Evolutionary conservation across 2,888 invertebrate species (phyloP).

Genomic region (Amblyjoppa fuscipennis): DNA sequence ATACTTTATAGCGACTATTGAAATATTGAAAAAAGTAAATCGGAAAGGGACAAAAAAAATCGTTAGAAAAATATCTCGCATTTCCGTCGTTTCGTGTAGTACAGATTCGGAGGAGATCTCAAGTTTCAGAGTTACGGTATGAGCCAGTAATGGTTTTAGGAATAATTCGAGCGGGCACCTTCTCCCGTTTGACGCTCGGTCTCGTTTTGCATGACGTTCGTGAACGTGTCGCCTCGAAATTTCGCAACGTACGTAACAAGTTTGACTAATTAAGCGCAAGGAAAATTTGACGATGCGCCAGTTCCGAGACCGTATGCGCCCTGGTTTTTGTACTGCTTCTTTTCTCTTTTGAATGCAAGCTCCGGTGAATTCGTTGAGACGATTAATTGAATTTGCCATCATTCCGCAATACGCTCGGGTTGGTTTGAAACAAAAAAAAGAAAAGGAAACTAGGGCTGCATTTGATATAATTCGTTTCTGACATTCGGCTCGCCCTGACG

Average conservation of each 20-base stretch:
- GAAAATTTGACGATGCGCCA: constrained; percentile 1
- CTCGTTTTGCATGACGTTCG: too few relatives aligned
- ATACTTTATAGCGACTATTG: too few relatives aligned
- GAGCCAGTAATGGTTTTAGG: too few relatives aligned
- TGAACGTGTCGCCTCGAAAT: not conserved
- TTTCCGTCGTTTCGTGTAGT: too few relatives aligned
- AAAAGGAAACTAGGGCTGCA: not conserved
- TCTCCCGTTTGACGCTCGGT: too few relatives aligned
- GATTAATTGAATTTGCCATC: constrained; percentile 11
- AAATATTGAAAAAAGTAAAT: too few relatives aligned
- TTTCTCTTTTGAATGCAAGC: not conserved
- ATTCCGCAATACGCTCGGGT: not conserved
- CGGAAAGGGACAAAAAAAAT: too few relatives aligned
- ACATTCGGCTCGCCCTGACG: not conserved
- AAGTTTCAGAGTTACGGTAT: too few relatives aligned
- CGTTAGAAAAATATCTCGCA: too few relatives aligned
- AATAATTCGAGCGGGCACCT: too few relatives aligned
- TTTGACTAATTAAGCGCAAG: constrained; percentile 2
- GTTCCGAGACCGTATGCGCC: not conserved
- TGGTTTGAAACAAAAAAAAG: not conserved
- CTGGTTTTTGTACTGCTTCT: not conserved
- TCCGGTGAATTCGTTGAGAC: constrained; percentile 40
- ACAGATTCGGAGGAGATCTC: too few relatives aligned
- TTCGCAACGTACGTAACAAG: constrained; percentile 1
- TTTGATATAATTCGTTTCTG: not conserved